phyloP scores from a whole-genome alignment of 2,113 vertebrate genomes.

The Oxyruncus cristatus region DNA sequence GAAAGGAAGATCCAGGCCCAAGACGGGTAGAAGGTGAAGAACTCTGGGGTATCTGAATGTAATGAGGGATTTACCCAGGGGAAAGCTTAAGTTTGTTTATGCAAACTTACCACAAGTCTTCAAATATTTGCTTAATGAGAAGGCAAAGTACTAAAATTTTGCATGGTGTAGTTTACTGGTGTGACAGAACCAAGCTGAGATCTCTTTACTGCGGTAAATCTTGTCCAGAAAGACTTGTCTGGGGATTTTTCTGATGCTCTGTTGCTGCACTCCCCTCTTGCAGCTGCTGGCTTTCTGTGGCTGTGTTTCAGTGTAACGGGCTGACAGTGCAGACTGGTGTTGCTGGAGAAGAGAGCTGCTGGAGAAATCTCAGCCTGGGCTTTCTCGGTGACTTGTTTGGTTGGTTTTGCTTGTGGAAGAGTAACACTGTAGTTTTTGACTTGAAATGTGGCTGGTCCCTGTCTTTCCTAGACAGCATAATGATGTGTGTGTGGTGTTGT shows the following conservation, averaged over 20 bases:
- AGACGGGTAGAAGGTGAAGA: constrained; percentile 89
- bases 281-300: neutral
- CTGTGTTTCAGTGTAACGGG: neutral
- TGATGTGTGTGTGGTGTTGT: constrained; percentile 47
- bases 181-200: neutral
- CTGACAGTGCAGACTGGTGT: neutral
- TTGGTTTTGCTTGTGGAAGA: neutral
- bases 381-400: neutral
- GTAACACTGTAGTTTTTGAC: neutral
- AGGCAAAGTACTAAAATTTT: neutral
- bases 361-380: neutral
- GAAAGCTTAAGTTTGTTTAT: neutral
- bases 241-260: neutral
- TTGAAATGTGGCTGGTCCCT: neutral
- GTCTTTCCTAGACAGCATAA: neutral
- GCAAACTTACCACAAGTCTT: neutral
- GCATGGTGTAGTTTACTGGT: neutral
- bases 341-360: neutral
- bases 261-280: neutral
- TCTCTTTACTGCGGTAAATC: neutral
- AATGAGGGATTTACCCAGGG: constrained; percentile 7
- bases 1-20: constrained; percentile 91
- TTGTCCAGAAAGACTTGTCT: neutral
- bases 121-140: neutral
- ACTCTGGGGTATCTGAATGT: neutral